phyloP scores from a whole-genome alignment of 2,797 vertebrate genomes.

The Sebastes aleutianus region DNA sequence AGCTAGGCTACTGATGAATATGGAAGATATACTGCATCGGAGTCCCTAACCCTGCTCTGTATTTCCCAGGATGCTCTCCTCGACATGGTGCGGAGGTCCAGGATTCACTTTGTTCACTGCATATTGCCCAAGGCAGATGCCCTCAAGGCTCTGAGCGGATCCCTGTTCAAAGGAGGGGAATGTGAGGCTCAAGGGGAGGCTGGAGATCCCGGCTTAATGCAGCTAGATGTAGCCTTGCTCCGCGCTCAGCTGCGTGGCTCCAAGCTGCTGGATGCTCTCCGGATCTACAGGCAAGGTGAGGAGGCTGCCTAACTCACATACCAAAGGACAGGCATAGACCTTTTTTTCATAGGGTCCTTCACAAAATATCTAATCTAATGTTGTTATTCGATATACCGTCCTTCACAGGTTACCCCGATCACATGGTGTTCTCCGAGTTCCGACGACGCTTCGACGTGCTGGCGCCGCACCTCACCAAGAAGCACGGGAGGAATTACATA shows the following conservation, averaged over 20 bases:
- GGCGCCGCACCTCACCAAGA: slow-evolving; percentile 96
- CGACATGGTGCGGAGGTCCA: slow-evolving; percentile 93
- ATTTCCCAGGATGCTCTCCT: slow-evolving; percentile 91
- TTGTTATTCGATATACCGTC: not conserved
- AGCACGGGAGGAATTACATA: slow-evolving; percentile 95
- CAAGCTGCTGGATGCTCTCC: slow-evolving; percentile 91
- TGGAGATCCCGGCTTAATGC: slow-evolving; percentile 90
- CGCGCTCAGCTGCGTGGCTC: slow-evolving; percentile 93
- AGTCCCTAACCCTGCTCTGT: slow-evolving; percentile 28
- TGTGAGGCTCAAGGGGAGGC: slow-evolving; percentile 85
- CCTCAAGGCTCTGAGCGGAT: slow-evolving; percentile 76
- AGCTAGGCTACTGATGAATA: not conserved
- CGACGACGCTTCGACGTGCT: slow-evolving; percentile 94
- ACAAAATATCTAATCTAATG: not conserved
- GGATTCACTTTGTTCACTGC: slow-evolving; percentile 96
- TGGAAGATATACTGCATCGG: not conserved
- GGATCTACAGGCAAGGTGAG: slow-evolving; percentile 97
- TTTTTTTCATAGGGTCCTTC: not conserved
- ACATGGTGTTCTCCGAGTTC: slow-evolving; percentile 98
- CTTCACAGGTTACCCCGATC: slow-evolving; percentile 92
- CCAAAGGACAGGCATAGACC: not conserved
- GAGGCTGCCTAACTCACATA: slow-evolving; percentile 1
- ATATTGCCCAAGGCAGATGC: slow-evolving; percentile 90
- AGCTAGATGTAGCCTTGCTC: slow-evolving; percentile 92
- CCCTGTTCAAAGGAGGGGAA: slow-evolving; percentile 84